Evolutionary conservation across 2,888 invertebrate species (phyloP).

Genomic region (Metallyticus violacea): DNA sequence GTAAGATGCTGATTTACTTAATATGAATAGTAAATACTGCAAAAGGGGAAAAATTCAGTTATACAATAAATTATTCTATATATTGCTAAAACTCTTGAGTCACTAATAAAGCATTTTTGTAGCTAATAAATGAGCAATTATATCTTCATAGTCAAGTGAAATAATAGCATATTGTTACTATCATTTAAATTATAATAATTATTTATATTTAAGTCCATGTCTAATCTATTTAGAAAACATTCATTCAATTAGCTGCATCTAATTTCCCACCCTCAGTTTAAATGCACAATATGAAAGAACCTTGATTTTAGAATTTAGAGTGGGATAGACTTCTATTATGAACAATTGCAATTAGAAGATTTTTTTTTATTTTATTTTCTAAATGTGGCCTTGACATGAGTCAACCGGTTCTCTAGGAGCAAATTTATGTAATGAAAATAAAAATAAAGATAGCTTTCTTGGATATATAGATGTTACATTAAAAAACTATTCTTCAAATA

Average conservation of each 20-base stretch:
- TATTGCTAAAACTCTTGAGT: too few relatives aligned
- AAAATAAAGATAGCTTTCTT: too few relatives aligned
- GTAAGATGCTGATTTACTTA: too few relatives aligned
- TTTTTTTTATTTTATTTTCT: not conserved
- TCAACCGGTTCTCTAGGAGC: not conserved
- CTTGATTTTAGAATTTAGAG: not conserved
- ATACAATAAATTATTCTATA: too few relatives aligned
- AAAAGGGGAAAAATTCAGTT: too few relatives aligned
- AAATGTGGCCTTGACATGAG: not conserved
- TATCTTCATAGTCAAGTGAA: not conserved
- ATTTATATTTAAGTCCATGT: not conserved
- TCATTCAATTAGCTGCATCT: too few relatives aligned
- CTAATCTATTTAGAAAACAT: not conserved
- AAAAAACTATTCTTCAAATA: not conserved
- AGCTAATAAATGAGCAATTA: not conserved
- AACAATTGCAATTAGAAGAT: not conserved
- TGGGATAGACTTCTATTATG: not conserved
- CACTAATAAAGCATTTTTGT: not conserved
- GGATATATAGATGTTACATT: not conserved
- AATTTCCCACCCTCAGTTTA: not conserved
- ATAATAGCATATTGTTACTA: not conserved
- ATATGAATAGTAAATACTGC: too few relatives aligned
- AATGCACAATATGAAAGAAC: not conserved
- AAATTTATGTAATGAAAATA: not conserved
- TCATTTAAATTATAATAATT: not conserved